A percentile compares a stretch with the other conserved stretches of the same genome.
These are phyloP conservation scores for Cyprinella venusta DNA, from an alignment of 2,797 vertebrate species.

Conservation along the genomic window DNA sequence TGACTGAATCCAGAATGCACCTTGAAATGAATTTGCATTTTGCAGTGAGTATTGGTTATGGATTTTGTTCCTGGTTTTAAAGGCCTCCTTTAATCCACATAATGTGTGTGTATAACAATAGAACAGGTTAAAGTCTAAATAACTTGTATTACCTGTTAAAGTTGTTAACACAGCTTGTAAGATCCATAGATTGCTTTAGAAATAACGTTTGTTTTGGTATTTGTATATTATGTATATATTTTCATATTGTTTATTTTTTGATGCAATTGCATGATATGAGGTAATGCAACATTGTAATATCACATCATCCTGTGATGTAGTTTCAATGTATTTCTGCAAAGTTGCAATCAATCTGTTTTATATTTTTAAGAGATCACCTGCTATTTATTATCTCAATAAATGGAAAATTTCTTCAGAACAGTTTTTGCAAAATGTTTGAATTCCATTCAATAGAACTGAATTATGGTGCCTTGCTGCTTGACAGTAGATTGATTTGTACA, in stretches of 20 bases:
- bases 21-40: neutral
- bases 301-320: neutral
- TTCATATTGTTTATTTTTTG: conserved; percentile 19
- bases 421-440: conserved; percentile 3
- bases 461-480: neutral
- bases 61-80: neutral
- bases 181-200: neutral
- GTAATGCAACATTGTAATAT: neutral
- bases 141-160: neutral
- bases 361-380: conserved; percentile 8
- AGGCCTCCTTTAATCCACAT: neutral
- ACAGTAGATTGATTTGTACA: neutral
- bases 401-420: neutral
- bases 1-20: neutral
- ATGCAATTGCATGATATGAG: neutral
- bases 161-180: neutral
- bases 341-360: conserved; percentile 6
- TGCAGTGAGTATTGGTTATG: neutral
- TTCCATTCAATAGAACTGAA: neutral
- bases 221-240: conserved; percentile 26
- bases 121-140: neutral
- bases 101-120: neutral
- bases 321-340: neutral
- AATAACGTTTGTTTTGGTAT: conserved; percentile 4
- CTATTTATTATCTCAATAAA: conserved; percentile 42